Percentiles rank a stretch among this genome's conserved stretches.
Conservation (phyloP, 2,797 vertebrate species). For the Margarornis squamiger region DNA sequence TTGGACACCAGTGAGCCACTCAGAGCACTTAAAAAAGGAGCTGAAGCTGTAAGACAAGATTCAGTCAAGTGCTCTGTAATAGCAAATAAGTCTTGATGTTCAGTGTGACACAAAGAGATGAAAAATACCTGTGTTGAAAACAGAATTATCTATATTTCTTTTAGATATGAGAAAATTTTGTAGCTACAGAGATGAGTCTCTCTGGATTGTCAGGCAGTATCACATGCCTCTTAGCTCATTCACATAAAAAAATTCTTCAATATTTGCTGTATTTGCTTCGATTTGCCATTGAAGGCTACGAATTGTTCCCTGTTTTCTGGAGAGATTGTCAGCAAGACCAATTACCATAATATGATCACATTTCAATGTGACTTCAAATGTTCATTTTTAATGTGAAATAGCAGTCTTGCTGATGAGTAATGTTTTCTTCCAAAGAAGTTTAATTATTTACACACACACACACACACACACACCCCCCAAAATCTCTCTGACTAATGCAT, state of each 20-base stretch:
- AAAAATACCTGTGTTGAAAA: background rate
- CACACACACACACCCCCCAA: too few relatives aligned
- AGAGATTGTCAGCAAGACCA: background rate
- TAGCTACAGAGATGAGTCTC: background rate
- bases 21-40: background rate
- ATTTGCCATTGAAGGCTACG: background rate
- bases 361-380: background rate
- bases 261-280: background rate
- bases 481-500: slow-evolving; percentile 3
- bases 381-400: background rate
- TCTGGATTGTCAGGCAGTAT: fast-evolving
- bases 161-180: background rate
- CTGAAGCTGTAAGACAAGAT: background rate
- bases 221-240: background rate
- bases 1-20: background rate
- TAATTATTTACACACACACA: slow-evolving; percentile 48
- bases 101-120: background rate
- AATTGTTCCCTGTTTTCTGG: background rate
- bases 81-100: background rate
- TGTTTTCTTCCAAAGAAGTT: slow-evolving; percentile 15
- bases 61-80: background rate
- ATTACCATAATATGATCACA: background rate
- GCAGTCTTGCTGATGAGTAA: slow-evolving; percentile 15
- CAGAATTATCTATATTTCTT: background rate
- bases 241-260: background rate